Percentiles rank a stretch among this genome's conserved stretches.
Evolutionary conservation across 2,797 vertebrate species (phyloP).

Genomic region (Poecilia picta): DNA sequence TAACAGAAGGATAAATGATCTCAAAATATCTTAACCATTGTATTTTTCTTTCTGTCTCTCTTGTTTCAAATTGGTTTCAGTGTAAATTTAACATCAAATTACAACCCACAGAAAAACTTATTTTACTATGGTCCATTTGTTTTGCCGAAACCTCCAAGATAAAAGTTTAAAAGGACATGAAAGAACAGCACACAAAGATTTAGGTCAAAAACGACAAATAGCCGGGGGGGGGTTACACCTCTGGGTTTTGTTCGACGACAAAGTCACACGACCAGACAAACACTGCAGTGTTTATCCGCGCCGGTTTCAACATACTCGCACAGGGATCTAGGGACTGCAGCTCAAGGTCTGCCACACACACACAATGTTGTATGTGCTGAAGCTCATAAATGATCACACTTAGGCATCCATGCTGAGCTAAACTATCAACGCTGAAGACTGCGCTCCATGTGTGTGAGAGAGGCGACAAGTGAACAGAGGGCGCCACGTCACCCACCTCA

Average conservation of each 20-base stretch:
- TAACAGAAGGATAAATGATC: not conserved
- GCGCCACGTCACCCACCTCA: conserved; percentile 51
- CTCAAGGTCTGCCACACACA: not conserved
- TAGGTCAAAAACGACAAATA: conserved; percentile 20
- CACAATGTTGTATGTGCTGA: not conserved
- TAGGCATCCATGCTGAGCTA: not conserved
- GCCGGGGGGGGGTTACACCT: not conserved
- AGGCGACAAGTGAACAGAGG: conserved; percentile 27
- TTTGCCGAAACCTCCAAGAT: not conserved
- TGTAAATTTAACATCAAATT: not conserved
- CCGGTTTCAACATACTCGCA: conserved; percentile 4
- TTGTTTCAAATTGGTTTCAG: conserved; percentile 1
- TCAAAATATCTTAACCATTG: not conserved
- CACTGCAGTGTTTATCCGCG: not conserved
- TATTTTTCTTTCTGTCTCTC: not conserved
- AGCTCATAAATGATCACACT: not conserved
- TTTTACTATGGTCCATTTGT: not conserved
- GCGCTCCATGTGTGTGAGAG: conserved; percentile 1
- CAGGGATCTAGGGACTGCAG: not conserved
- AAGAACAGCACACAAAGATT: conserved; percentile 36
- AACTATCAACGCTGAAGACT: not conserved
- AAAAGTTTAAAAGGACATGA: not conserved
- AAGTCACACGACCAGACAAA: conserved; percentile 30
- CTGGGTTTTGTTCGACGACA: not conserved
- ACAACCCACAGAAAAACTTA: not conserved